Conservation (phyloP, 2,113 vertebrate genomes). For the Mixornis gularis region DNA sequence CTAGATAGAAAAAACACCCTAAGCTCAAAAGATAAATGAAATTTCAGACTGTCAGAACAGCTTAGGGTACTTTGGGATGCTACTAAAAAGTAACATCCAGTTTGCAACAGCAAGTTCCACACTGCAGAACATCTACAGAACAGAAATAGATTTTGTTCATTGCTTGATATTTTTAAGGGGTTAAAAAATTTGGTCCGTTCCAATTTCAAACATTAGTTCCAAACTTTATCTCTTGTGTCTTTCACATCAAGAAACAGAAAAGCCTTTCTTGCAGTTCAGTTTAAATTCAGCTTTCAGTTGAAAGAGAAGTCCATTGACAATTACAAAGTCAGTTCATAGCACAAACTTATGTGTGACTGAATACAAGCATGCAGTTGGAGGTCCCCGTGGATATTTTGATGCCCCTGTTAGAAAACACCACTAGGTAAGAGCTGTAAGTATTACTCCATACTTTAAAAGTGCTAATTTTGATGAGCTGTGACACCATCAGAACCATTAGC, state of each 20-base stretch:
- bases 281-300: background rate
- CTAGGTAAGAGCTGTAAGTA: background rate
- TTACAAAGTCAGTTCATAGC: conserved; percentile 22
- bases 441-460: background rate
- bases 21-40: background rate
- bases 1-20: background rate
- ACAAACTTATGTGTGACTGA: background rate
- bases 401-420: background rate
- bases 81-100: background rate
- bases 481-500: background rate
- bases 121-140: background rate
- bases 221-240: background rate
- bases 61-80: background rate
- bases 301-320: background rate
- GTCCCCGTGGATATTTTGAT: background rate
- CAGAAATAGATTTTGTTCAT: background rate
- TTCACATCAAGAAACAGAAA: background rate
- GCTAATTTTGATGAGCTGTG: background rate
- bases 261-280: background rate
- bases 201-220: background rate
- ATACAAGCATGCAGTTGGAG: background rate
- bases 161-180: background rate
- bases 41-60: background rate
- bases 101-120: background rate
- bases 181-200: background rate